phyloP scores from a whole-genome alignment of 2,113 vertebrate genomes.

The Platichthys stellatus region DNA sequence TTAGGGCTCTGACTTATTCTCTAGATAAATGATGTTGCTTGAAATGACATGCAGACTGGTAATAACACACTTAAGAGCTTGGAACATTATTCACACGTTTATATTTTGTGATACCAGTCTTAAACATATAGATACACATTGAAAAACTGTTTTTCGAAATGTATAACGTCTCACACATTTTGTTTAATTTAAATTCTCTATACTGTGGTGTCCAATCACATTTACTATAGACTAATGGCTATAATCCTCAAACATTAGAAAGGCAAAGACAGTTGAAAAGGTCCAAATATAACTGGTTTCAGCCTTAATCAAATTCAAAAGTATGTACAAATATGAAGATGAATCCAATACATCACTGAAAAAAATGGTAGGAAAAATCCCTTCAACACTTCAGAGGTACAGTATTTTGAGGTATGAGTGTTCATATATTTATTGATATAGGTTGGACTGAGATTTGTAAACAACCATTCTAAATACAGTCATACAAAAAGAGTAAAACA shows the following conservation, averaged over 20 bases:
- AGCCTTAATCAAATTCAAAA: slow-evolving; percentile 20
- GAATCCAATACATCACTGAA: slow-evolving; percentile 32
- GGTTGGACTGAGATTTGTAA: slow-evolving; percentile 63
- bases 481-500: neutral
- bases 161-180: slow-evolving; percentile 9
- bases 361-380: slow-evolving; percentile 47
- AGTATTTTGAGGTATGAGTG: slow-evolving; percentile 74
- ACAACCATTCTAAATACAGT: slow-evolving; percentile 47
- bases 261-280: slow-evolving; percentile 16
- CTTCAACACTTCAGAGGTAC: slow-evolving; percentile 72
- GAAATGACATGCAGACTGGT: neutral
- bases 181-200: slow-evolving; percentile 32
- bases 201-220: slow-evolving; percentile 28
- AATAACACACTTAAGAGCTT: neutral
- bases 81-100: neutral
- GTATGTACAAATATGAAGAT: slow-evolving; percentile 40
- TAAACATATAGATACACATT: neutral
- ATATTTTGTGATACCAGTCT: neutral
- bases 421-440: slow-evolving; percentile 57
- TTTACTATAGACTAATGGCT: slow-evolving; percentile 40
- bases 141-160: neutral
- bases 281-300: slow-evolving; percentile 18
- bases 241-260: slow-evolving; percentile 46
- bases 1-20: too few relatives aligned
- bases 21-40: neutral